Conservation (phyloP, 1,140 invertebrate genomes). For the Cepaea nemoralis region DNA sequence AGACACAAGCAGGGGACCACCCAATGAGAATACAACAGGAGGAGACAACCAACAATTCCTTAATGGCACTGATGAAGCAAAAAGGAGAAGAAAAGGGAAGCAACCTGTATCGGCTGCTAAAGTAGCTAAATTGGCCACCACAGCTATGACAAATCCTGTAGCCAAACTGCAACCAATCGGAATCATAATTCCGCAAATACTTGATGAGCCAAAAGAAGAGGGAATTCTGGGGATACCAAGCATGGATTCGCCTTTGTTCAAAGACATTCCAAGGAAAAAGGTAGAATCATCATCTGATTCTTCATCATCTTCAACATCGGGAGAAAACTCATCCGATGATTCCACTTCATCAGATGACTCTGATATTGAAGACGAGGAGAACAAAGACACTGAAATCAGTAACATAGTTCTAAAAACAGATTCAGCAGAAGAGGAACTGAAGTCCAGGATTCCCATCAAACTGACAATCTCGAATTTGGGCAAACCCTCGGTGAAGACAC, state of each 20-base stretch:
- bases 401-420: background rate
- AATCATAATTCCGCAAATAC: constrained; percentile 16
- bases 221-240: background rate
- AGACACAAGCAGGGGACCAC: background rate
- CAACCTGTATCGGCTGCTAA: constrained; percentile 11
- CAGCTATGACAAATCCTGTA: background rate
- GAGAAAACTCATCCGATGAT: background rate
- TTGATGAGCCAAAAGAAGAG: constrained; percentile 7
- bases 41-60: constrained; percentile 20
- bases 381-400: background rate
- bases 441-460: constrained; percentile 24
- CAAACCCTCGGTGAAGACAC: constrained; percentile 28
- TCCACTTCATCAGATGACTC: constrained; percentile 16
- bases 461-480: constrained; percentile 29
- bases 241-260: constrained; percentile 26
- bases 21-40: constrained; percentile 22
- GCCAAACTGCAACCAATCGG: constrained; percentile 16
- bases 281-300: constrained; percentile 15
- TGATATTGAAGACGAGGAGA: constrained; percentile 21
- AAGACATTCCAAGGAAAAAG: constrained; percentile 33
- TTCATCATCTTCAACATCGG: constrained; percentile 13
- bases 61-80: background rate
- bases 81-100: constrained; percentile 13
- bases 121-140: background rate
- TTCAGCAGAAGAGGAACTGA: background rate